Conservation (phyloP, 2,888 invertebrate species). For the Ophion obscuratus region DNA sequence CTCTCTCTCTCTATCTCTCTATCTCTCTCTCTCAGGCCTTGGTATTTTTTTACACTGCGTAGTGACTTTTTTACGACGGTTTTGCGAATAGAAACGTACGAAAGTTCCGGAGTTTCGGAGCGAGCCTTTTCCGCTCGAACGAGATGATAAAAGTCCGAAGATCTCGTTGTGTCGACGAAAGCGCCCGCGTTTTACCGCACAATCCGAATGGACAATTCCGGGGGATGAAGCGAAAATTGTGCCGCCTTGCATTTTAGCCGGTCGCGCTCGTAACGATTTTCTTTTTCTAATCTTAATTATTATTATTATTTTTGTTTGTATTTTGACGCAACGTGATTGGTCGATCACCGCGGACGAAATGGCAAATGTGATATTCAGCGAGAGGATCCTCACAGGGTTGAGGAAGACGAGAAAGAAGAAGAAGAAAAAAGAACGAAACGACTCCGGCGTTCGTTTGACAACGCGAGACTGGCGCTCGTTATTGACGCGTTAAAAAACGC, state of each 20-base stretch:
- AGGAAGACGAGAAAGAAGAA: neutral
- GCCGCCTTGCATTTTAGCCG: slow-evolving; percentile 50
- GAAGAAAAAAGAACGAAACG: neutral
- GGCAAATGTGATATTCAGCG: slow-evolving; percentile 62
- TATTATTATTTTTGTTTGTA: slow-evolving; percentile 32
- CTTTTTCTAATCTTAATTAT: neutral
- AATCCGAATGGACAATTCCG: slow-evolving; percentile 10
- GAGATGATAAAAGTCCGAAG: slow-evolving; percentile 14
- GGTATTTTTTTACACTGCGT: slow-evolving; percentile 44
- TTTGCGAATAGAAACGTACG: slow-evolving; percentile 25
- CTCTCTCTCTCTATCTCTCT: slow-evolving; percentile 24
- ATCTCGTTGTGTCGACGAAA: slow-evolving; percentile 28
- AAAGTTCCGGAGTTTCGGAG: neutral
- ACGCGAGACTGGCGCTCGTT: slow-evolving; percentile 60
- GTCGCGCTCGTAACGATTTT: slow-evolving; percentile 26
- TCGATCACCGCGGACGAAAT: slow-evolving; percentile 45
- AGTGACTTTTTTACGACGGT: slow-evolving; percentile 53
- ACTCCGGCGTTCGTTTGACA: slow-evolving; percentile 27
- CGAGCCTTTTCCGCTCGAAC: neutral
- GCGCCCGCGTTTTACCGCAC: slow-evolving; percentile 47
- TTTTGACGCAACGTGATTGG: slow-evolving; percentile 47
- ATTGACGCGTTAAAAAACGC: slow-evolving; percentile 54
- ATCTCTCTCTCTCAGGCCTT: slow-evolving; percentile 29
- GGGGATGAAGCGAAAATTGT: slow-evolving; percentile 21
- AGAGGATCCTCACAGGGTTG: slow-evolving; percentile 43